These are phyloP conservation scores for Chamaetylas fuelleborni DNA, from an alignment of 2,113 vertebrate genomes.

Conservation along the genomic window DNA sequence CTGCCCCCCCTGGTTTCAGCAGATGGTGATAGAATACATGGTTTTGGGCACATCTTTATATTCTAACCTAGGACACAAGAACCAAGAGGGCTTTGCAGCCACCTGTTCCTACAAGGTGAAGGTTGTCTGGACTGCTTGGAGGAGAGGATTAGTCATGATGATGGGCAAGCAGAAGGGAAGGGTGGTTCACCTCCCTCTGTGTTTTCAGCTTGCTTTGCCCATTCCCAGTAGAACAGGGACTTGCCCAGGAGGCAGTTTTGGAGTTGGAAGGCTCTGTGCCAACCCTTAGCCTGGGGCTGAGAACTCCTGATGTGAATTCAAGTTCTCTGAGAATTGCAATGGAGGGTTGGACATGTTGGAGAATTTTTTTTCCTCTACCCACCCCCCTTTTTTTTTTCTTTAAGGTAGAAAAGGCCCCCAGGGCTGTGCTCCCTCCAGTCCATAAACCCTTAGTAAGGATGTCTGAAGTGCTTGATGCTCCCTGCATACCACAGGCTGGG, in stretches of 20 bases:
- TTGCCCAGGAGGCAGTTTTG: background rate
- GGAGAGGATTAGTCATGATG: background rate
- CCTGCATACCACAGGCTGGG: background rate
- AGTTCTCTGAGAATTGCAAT: background rate
- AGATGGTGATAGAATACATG: too few species aligned
- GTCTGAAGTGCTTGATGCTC: background rate
- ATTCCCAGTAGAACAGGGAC: background rate
- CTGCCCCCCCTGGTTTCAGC: too few species aligned
- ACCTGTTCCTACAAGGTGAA: background rate
- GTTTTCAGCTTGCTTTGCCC: background rate
- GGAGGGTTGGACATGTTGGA: background rate
- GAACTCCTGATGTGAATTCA: background rate
- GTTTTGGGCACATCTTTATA: too few species aligned
- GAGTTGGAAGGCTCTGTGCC: background rate
- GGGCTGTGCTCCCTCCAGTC: background rate
- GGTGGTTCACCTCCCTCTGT: rapidly evolving
- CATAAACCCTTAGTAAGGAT: background rate
- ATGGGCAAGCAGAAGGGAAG: background rate
- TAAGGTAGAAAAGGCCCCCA: background rate
- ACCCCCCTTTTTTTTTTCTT: rapidly evolving
- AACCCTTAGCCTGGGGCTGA: background rate
- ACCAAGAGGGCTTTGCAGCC: background rate
- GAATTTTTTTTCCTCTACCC: background rate
- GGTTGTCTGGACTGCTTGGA: background rate
- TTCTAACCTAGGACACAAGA: too few species aligned